Evolutionary conservation across 2,888 invertebrate genomes (phyloP), one percentile per base, ranked within the genome.

Genomic region (Carpatolechia fugitivella): DNA sequence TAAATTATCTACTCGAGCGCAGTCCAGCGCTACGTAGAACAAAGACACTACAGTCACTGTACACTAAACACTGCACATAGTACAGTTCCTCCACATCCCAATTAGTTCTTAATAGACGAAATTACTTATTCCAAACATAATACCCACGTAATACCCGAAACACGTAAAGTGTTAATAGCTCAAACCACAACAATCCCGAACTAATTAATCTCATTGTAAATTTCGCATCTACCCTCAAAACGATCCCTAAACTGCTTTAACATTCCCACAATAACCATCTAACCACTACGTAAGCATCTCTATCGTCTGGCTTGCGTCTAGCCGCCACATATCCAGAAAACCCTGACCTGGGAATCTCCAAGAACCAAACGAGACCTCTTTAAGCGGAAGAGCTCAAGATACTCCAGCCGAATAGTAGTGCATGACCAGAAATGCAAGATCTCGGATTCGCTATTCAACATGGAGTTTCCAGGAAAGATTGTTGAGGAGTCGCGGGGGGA

Each of bases 301-400:
- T 20, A 30, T n/a, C 31, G 52, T 52, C 52, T 52, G 52, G 41
- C 64, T 63, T 60, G 60, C 82, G 88, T 89, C 88, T 89, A 89
- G 88, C 76, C 80, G 68, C 24, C 69, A 72, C 66, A 67, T 60
- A 65, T 71, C 85, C 80, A 84, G n/a, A 44, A 13, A 58, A 64
- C 11, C 2, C 52, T 67, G 85, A 76, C 33, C 38, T 38, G 13
- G 16, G 29, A 14, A 1, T 10, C 18, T 18, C 29, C 16, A 3
- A 18, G 11, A n/a, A 35, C 3, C 7, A 11, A 49, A 35, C 20
- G 30, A 8, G 7, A 10, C 1, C 31, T 16, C 31, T 11, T 7
- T 14, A 47, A 35, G 48, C 38, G 58, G 56, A 63, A 48, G 56
- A 38, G 56, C 14, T 54, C 56, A 31, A 24, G 38, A 10, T 33